Percentiles rank a stretch among this genome's conserved stretches.
Conservation (phyloP, 2,888 invertebrate species). For the Protodeltote pygarga region DNA sequence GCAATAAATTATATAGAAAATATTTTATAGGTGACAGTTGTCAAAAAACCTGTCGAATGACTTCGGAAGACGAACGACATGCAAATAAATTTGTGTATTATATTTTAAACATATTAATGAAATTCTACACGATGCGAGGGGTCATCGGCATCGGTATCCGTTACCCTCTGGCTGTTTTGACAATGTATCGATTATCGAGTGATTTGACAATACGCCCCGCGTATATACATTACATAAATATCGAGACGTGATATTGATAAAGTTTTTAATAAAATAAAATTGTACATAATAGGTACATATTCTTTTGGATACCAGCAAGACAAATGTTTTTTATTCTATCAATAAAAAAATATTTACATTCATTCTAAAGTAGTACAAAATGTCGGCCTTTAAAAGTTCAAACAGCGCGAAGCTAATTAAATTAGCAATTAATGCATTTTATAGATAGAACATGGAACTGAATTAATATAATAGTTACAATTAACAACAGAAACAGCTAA, state of each 20-base stretch:
- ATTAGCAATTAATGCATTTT: too few species aligned
- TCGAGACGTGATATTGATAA: conserved; percentile 38
- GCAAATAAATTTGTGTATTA: conserved; percentile 38
- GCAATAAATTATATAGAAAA: conserved; percentile 17
- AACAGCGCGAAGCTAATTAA: too few species aligned
- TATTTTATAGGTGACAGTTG: conserved; percentile 21
- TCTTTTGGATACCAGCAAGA: too few species aligned
- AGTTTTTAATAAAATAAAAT: conserved; percentile 28
- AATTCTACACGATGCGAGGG: conserved; percentile 43
- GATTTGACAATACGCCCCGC: conserved; percentile 40
- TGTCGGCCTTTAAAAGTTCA: too few species aligned
- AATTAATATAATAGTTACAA: too few species aligned
- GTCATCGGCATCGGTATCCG: conserved; percentile 46
- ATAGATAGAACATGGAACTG: too few species aligned
- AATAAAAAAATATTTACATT: too few species aligned
- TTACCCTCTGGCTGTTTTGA: conserved; percentile 35
- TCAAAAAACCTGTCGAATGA: conserved; percentile 30
- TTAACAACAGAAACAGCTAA: too few species aligned
- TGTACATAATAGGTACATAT: too few species aligned
- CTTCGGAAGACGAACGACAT: conserved; percentile 23
- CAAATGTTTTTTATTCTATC: too few species aligned
- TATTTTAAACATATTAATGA: conserved; percentile 43
- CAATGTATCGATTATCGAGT: conserved; percentile 36
- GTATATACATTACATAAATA: conserved; percentile 43
- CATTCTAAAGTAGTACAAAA: too few species aligned